phyloP scores from a whole-genome alignment of 2,888 invertebrate genomes.

The Drosophila atripex region DNA sequence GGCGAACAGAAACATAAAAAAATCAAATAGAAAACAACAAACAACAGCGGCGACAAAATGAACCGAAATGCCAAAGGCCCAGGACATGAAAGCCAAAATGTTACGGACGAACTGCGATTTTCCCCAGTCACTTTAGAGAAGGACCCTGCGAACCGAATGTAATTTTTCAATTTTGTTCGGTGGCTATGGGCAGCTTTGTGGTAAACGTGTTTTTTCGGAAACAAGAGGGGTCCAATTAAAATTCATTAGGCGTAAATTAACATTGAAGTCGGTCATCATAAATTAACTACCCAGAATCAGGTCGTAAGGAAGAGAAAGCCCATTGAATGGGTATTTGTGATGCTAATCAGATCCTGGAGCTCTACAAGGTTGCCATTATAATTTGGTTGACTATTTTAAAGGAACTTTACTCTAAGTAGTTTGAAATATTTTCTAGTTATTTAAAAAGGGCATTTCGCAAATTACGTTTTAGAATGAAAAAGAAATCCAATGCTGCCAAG shows the following conservation, averaged over 20 bases:
- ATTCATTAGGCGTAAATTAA: conserved; percentile 78
- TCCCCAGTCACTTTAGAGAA: conserved; percentile 32
- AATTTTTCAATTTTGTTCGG: conserved; percentile 72
- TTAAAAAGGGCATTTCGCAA: conserved; percentile 1
- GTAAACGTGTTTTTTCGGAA: conserved; percentile 53
- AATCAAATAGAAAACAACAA: conserved; percentile 37
- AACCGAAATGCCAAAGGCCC: conserved; percentile 39
- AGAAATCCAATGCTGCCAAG: conserved; percentile 43
- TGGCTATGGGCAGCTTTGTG: conserved; percentile 47
- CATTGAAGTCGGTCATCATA: conserved; percentile 61
- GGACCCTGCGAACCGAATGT: conserved; percentile 58
- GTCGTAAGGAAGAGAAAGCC: conserved; percentile 10
- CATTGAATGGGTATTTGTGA: conserved; percentile 32
- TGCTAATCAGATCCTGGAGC: conserved; percentile 1
- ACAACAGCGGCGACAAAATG: conserved; percentile 40
- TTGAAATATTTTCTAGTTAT: neutral
- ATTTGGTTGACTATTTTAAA: neutral
- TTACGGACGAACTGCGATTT: conserved; percentile 16
- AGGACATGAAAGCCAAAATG: conserved; percentile 26
- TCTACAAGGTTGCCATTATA: neutral
- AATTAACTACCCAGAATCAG: conserved; percentile 50
- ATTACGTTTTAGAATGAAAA: neutral
- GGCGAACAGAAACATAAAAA: conserved; percentile 18
- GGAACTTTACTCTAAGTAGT: neutral
- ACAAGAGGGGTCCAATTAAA: conserved; percentile 63